Base-by-base conservation (phyloP, 2,797 vertebrate genomes). In the Hapalemur alaotrensis region DNA sequence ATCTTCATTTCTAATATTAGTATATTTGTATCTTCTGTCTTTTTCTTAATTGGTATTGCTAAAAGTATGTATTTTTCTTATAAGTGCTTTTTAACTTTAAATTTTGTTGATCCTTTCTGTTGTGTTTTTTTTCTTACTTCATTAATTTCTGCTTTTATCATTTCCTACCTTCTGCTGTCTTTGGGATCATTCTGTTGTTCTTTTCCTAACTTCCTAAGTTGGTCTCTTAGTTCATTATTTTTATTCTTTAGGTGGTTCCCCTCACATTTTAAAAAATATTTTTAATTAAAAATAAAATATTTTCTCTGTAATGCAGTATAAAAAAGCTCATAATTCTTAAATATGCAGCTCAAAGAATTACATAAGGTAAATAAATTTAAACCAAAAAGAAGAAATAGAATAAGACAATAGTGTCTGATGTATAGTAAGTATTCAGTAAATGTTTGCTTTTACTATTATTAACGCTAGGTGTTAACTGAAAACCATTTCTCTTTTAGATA, bases 111-210 rank as follows among this genome's bases (percentile, higher is more conserved):
- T 85, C 38, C 12, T 95, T 86, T 91, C 7, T 94, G 4, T 85
- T 87, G 18, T 43, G 7, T 69, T 20, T 7, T 54, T 35, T 38
- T 59, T 76, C 14, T 46, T 81, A 17, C 72, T 90, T 80, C 14
- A 13, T 91, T 81, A 80, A 50, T 85, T 92, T 95, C 41, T 92
- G 25, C 17, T 96, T 83, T 90, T 41, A 95, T 84, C 7, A 86
- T 93, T 96, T 89, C 25, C 43, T 87, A 59, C 13, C 1, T 75
- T 79, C 12, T 54, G 4, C 25, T 96, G 89, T 67, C n/a, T 76
- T 87, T 69, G 73, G n/a, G 43, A 52, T 86, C 59, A 83, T 89
- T 94, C 61, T 83, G 0, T 78, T 72, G 9, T 41, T 81, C 17
- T 86, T 85, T 82, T 54, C 38, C 54, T 91, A 70, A 52, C 50